These are phyloP conservation scores for Hetaerina americana DNA, from an alignment of 1,140 invertebrate genomes.

Conservation along the genomic window DNA sequence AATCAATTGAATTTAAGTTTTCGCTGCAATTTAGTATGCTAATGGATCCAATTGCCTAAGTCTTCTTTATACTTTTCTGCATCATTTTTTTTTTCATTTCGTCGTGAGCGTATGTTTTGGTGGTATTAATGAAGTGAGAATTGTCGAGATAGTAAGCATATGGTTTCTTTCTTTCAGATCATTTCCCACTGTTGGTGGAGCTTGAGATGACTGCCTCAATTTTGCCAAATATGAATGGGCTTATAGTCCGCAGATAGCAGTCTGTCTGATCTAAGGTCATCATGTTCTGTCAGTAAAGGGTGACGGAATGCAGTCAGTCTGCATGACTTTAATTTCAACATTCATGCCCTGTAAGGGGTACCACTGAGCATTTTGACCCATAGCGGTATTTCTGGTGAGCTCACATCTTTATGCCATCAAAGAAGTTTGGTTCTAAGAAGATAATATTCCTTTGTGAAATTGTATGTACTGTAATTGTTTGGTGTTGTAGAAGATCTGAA, in stretches of 20 bases:
- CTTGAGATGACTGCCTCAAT: constrained; percentile 66
- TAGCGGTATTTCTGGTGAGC: neutral
- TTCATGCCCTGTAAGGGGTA: neutral
- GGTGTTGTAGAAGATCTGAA: neutral
- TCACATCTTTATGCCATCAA: no score
- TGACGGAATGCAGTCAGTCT: neutral
- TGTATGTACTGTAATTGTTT: neutral
- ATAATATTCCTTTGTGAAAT: neutral
- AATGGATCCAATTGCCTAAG: neutral
- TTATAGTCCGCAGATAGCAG: constrained; percentile 31
- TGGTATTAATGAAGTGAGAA: neutral
- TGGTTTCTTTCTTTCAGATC: constrained; percentile 51
- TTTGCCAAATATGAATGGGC: constrained; percentile 19
- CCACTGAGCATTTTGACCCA: neutral
- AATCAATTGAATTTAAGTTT: neutral
- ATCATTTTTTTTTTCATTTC: neutral
- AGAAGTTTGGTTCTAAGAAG: no score
- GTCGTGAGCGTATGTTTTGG: neutral
- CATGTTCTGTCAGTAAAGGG: neutral
- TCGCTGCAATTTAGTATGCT: neutral
- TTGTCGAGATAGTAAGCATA: no score
- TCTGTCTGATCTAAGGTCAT: neutral
- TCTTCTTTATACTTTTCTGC: neutral
- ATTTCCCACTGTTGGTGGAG: constrained; percentile 91
- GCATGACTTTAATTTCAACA: neutral